Evolutionary conservation across 35 echinoderm and acorn worm genomes (phyloP), one percentile per base, ranked within the genome.

Genomic region (Diadema setosum): DNA sequence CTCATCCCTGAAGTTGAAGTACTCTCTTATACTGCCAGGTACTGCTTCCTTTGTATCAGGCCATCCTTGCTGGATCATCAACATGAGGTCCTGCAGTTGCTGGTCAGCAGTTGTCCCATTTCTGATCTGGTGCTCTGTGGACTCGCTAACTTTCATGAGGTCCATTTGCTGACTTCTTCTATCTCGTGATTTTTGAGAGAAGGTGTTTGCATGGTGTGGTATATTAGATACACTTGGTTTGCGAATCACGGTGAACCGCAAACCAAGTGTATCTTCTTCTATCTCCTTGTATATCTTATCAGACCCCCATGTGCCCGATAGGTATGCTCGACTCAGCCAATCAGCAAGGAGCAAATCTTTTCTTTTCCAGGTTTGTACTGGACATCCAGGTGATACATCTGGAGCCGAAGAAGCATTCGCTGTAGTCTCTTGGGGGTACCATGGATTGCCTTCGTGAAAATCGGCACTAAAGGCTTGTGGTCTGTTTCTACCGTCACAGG

Each of bases 1-100:
- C 83, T 90, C 92, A 64, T 94, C 92, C 40, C 92, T 57, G 49
- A 29, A 94, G 25, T 90, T 24, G 46, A 59, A 89, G 34, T 88
- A 89, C 27, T 80, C 82, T 74, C 40, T 42, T 65, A 90, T 85
- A 42, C 45, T 60, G 1, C 76, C 56, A 20, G 90, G 69, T 0
- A 87, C 49, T 39, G 58, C 84, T n/a, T 59, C 39, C 36, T 42
- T 87, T 20, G 5, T 43, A 5, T 90, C 69, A 85, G 86, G 91
- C 85, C 91, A 93, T 41, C 91, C 91, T 69, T 86, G 39, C 14
- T 73, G 84, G 20, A 86, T 64, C 58, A 86, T 73, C 35, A 86
- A 45, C 84, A 86, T 86, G 11, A 86, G 58, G 25, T 86, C 84
- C 84, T 65, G 57, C 27, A 86, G 60, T 23, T 57, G 3, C 8